Evolutionary conservation across 2,888 invertebrate species (phyloP), one percentile per base, ranked within the genome.

Genomic region (Caenorhabditis uteleia): DNA sequence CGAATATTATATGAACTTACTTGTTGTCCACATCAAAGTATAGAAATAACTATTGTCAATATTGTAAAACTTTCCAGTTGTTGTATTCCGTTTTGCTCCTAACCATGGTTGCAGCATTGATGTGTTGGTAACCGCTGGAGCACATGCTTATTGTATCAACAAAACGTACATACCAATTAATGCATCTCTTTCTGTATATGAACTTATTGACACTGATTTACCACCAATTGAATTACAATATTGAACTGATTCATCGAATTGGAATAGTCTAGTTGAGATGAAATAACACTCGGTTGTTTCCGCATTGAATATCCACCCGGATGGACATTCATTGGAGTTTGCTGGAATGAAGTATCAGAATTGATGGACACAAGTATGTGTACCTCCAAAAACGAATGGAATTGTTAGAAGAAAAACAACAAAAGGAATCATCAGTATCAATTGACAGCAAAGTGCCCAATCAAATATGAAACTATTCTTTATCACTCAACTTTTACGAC

Each of bases 141-240:
- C 18, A 8, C 18, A 21, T 2, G 18, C 10, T 40, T 12, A 23
- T 12, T 16, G 12, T 14, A 25, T 34, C n/a, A n/a, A 21, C 8
- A n/a, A 8, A 26, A 20, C 4, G 0, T 10, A 27, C 48, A 12
- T 33, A 54, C 54, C 39, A 23, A 20, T 27, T 4, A 60, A 36
- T 1, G 60, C 54, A 33, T 54, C 46, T 33, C 16, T 33, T 6
- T 60, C 60, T 1, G 48, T 16, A 16, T 39, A 49, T 0, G 48
- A 48, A 16, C 38, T 14, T 6, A 60, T 39, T 8, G 43, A 38
- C 0, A 54, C 60, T 3, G 54, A 14, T 20, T 20, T 60, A 4
- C 60, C 60, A 10, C 60, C 60, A 16, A 60, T 49, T 1, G 54
- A 54, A 10, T 39, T 42, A 33, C 60, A 60, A 16, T 39, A 44